These are phyloP conservation scores for Cygnus atratus DNA, from an alignment of 2,113 vertebrate species.

Conservation along the genomic window DNA sequence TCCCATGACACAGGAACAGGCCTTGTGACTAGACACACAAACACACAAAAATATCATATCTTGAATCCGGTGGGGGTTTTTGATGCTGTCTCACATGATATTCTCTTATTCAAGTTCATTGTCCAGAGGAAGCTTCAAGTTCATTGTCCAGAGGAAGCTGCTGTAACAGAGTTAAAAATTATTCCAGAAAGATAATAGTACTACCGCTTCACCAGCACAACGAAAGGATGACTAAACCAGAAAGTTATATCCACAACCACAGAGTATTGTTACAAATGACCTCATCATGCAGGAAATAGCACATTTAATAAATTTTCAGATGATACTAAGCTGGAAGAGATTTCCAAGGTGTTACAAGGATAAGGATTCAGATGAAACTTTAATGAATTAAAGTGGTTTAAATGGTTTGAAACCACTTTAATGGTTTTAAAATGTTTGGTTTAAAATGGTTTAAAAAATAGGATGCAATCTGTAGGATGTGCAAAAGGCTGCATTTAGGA, in stretches of 20 bases:
- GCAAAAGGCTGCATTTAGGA: background rate
- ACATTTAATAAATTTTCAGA: background rate
- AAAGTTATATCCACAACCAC: background rate
- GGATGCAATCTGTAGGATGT: background rate
- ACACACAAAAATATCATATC: background rate
- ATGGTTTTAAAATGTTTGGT: no score
- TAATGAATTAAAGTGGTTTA: background rate
- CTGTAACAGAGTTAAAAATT: background rate
- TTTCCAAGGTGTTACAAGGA: background rate
- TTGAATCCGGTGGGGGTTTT: background rate
- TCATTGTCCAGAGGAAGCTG: background rate
- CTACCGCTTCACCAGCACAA: background rate
- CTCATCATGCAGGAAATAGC: background rate
- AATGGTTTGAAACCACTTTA: no score
- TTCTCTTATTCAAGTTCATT: background rate
- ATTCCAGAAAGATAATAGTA: background rate
- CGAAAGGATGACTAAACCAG: background rate
- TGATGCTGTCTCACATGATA: background rate
- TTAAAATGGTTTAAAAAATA: background rate
- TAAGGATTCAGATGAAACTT: background rate
- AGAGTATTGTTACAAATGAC: background rate
- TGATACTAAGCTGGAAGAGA: background rate
- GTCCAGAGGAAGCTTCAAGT: background rate
- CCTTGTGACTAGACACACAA: constrained; percentile 1
- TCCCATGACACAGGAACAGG: background rate